Base-by-base conservation (phyloP, 2,113 vertebrate genomes). In the Vulpes ferrilata region DNA sequence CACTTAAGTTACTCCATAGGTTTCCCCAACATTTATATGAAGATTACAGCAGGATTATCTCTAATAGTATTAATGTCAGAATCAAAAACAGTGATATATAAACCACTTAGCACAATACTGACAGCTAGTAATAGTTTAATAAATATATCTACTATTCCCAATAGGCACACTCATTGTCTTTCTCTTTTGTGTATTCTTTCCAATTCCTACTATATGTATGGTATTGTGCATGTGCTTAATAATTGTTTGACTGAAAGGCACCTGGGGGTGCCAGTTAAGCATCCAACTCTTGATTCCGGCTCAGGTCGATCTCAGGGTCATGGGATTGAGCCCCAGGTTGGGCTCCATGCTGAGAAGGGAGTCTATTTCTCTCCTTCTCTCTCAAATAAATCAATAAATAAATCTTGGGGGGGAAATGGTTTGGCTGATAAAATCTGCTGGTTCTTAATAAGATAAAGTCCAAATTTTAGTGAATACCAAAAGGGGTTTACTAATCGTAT, bases 391-490 rank as follows among this genome's bases (percentile, higher is more conserved):
- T 69, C n/a, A 69, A 69, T 35, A 69, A 69, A 69, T 69, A 69
- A 69, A 35, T 69, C 32, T 43, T 43, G 43, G 43, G 43, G 43
- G 43, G 43, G 43, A 43, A 43, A 43, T 11, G 82, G 30, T 16
- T 76, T 86, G 25, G 23, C 11, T 95, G 51, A 96, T 89, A 53
- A 96, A 97, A 89, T 73, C 62, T 76, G 19, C 84, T 38, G 90
- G 43, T 69, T 83, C 87, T 91, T 84, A 96, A 74, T 60, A 78
- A 92, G 30, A 27, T 95, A 81, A 83, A n/a, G 48, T 65, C 43
- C 30, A 94, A 94, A 92, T 60, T 87, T 59, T 73, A 95, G 27
- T 64, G 22, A 95, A 67, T 69, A 60, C 90, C n/a, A 96, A 86
- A 93, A 95, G 87, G 53, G 62, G 5, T 27, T 64, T 55, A 1